These are phyloP conservation scores for Verasper variegatus DNA, from an alignment of 2,113 vertebrate species.

Conservation along the genomic window DNA sequence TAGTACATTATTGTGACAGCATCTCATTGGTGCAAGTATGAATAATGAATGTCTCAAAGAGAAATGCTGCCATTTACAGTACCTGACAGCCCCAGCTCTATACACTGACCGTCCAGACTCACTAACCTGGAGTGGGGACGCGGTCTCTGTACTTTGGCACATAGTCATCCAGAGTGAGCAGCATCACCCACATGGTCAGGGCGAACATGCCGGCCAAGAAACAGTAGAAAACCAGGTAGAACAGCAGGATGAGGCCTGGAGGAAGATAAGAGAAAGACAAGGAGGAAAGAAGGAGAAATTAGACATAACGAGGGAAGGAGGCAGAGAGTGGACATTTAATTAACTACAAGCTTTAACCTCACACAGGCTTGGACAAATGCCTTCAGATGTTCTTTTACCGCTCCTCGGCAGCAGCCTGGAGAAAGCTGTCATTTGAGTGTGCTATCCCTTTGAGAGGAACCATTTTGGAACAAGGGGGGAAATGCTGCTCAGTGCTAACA, in stretches of 20 bases:
- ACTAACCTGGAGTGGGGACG: conserved; percentile 91
- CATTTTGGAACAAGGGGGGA: conserved; percentile 45
- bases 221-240: conserved; percentile 96
- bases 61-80: conserved; percentile 5
- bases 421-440: conserved; percentile 16
- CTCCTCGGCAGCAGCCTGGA: neutral
- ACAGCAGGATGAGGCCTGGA: conserved; percentile 93
- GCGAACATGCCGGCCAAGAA: conserved; percentile 95
- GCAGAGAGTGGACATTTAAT: conserved; percentile 32
- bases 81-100: conserved; percentile 1
- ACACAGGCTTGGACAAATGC: neutral
- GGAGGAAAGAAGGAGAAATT: neutral
- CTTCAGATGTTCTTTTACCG: neutral
- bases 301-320: conserved; percentile 22
- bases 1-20: conserved; percentile 44
- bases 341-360: conserved; percentile 27
- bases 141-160: conserved; percentile 92
- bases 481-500: conserved; percentile 10
- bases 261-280: neutral
- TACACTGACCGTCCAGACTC: neutral
- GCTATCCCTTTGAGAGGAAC: conserved; percentile 45
- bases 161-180: conserved; percentile 91
- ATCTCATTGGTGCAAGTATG: conserved; percentile 31
- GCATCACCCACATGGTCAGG: conserved; percentile 97
- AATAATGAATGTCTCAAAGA: conserved; percentile 66